Percentiles rank a stretch among this genome's conserved stretches.
Evolutionary conservation across 30 jellyfish, hydroid and myxozoan genomes (phyloP).

Genomic region (Hydractinia symbiolongicarpus): DNA sequence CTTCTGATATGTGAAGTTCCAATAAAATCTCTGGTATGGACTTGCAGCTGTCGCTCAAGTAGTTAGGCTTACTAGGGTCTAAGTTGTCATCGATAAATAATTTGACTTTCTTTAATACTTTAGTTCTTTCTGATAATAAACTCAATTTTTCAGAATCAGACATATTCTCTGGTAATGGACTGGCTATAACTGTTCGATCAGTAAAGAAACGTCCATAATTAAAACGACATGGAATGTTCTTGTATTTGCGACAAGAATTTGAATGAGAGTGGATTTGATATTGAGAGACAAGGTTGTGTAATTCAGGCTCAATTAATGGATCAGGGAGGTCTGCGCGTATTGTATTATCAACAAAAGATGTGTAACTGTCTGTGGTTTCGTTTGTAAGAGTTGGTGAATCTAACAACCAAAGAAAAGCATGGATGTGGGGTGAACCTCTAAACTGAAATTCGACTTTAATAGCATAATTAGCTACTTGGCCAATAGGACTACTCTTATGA

Average conservation of each 20-base stretch:
- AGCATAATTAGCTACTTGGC: slow-evolving; percentile 9
- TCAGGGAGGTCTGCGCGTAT: slow-evolving; percentile 21
- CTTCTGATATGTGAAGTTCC: no score
- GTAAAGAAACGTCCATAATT: slow-evolving; percentile 10
- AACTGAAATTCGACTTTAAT: slow-evolving; percentile 19
- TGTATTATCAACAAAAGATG: neutral
- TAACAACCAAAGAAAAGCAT: neutral
- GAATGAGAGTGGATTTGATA: slow-evolving; percentile 31
- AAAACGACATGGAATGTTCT: slow-evolving; percentile 19
- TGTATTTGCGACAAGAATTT: slow-evolving; percentile 26
- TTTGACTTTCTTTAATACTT: neutral
- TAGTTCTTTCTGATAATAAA: neutral
- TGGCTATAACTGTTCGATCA: slow-evolving; percentile 5
- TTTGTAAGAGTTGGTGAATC: neutral
- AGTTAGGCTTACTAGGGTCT: neutral
- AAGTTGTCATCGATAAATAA: neutral
- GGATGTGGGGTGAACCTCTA: slow-evolving; percentile 13
- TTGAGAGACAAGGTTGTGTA: neutral
- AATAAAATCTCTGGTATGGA: no score
- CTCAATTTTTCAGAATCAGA: neutral
- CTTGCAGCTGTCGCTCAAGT: no score
- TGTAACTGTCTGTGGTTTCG: neutral
- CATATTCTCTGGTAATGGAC: slow-evolving; percentile 4
- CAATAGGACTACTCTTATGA: slow-evolving; percentile 12
- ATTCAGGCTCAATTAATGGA: neutral